Base-by-base conservation (phyloP, 2,888 invertebrate genomes). In the Aphidius colemani region DNA sequence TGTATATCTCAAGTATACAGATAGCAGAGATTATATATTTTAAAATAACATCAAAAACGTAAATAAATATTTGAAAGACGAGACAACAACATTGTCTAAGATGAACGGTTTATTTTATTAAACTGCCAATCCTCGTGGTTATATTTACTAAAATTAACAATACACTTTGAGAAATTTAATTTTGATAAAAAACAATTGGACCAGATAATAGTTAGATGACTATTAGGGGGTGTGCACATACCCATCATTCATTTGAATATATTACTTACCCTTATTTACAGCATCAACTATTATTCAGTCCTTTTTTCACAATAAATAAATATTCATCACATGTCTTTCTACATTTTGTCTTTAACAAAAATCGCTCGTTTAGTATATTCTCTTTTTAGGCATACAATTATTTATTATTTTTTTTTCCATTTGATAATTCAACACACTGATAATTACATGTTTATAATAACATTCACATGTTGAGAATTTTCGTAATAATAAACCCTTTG, bases 1-100 rank as follows among this genome's bases (percentile, higher is more conserved):
- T 18, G 53, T 4, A 39, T 6, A 53, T 53, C 10, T 53, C 53
- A 10, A 53, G 53, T 53, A 40, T 53, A 50, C 9, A 7, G 50
- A 50, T 50, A 8, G 46, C 39, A 10, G 45, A 39, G 57, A 57
- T 44, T 30, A 30, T 30, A 18, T 30, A 30, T 30, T 30, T 30
- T 30, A 30, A 30, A 30, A 30, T 30, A 30, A 45, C 39, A 46
- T 39, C 39, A 53, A 41, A 53, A 55, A 45, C 55, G 48, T 48
- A 46, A 48, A 51, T 61, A 66, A 63, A 66, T 58, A 62, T 66
- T 67, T 66, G 69, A 70, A 70, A 70, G 59, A 59, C 59, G 70
- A 70, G 67, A 66, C 65, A 66, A 66, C 65, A 66, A 61, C 53
- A 53, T 62, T 63, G 59, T 56, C 58, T 63, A 49, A 48, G 48